Percentiles rank a stretch among this genome's conserved stretches.
Evolutionary conservation across 1,140 invertebrate genomes (phyloP).

Genomic region (Sminthurinus signatus): DNA sequence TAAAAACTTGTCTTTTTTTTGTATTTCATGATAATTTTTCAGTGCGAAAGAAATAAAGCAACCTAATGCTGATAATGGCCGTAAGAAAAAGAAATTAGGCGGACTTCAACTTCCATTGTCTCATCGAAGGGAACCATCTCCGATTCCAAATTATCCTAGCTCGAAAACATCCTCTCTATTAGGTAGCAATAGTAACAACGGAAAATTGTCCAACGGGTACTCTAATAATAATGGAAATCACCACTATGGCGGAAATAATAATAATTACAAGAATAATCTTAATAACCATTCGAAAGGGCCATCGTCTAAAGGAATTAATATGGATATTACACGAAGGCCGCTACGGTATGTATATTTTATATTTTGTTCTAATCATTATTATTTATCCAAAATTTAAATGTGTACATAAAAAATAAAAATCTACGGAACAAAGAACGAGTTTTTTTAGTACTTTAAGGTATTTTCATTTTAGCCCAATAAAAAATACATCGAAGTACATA

Average conservation of each 20-base stretch:
- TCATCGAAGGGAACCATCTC: constrained; percentile 42
- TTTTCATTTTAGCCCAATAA: too few species aligned
- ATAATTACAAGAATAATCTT: constrained; percentile 11
- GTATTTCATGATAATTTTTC: constrained; percentile 47
- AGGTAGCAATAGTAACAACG: constrained; percentile 21
- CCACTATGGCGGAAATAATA: constrained; percentile 45
- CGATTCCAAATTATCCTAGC: constrained; percentile 33
- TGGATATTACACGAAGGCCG: constrained; percentile 29
- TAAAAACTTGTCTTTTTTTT: constrained; percentile 1
- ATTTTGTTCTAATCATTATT: too few species aligned
- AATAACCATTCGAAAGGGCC: background rate
- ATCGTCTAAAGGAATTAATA: constrained; percentile 8
- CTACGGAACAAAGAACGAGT: too few species aligned
- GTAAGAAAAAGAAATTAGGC: constrained; percentile 65
- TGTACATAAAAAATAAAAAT: too few species aligned
- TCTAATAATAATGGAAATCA: constrained; percentile 46
- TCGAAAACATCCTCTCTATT: constrained; percentile 23
- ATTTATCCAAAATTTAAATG: too few species aligned
- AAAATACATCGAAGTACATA: too few species aligned
- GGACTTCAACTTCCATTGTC: constrained; percentile 43
- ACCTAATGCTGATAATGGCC: constrained; percentile 75
- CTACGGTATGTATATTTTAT: constrained; percentile 28
- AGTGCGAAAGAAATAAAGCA: constrained; percentile 86
- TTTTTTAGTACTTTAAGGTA: too few species aligned
- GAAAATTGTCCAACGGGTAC: constrained; percentile 40